phyloP scores from a whole-genome alignment of 2,888 invertebrate species.

The Epinotia demarniana region DNA sequence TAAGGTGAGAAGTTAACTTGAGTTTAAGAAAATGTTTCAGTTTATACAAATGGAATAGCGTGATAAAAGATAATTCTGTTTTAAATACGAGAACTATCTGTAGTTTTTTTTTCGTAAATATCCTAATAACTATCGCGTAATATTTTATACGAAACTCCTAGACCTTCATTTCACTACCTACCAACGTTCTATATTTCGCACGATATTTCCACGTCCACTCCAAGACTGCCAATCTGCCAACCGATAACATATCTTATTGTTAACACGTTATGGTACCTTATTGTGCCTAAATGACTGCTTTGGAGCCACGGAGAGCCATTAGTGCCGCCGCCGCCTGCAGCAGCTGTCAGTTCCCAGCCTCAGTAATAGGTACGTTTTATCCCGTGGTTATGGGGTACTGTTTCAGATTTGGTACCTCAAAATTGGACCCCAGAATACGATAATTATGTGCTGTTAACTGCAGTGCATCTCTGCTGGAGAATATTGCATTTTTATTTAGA shows the following conservation, averaged over 20 bases:
- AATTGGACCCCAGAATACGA: constrained; percentile 11
- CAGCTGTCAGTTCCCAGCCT: constrained; percentile 71
- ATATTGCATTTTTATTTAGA: neutral
- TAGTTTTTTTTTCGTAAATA: no score
- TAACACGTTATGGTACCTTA: constrained; percentile 7
- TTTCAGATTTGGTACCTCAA: constrained; percentile 19
- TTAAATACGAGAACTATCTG: no score
- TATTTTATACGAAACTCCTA: neutral
- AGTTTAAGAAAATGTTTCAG: no score
- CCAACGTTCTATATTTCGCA: constrained; percentile 1
- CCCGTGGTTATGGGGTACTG: constrained; percentile 9
- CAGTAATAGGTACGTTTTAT: constrained; percentile 32
- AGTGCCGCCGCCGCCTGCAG: constrained; percentile 56
- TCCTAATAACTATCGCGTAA: neutral
- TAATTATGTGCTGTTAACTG: neutral
- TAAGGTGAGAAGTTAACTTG: no score
- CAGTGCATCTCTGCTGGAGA: neutral
- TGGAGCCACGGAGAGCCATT: constrained; percentile 55
- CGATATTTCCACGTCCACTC: constrained; percentile 27
- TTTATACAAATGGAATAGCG: no score
- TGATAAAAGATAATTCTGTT: no score
- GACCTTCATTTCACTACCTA: constrained; percentile 8
- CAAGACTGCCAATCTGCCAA: constrained; percentile 8
- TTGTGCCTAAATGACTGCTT: neutral
- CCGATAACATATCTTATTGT: constrained; percentile 2